These are phyloP conservation scores for Coptotermes formosanus DNA, from an alignment of 1,140 invertebrate genomes.

Conservation along the genomic window DNA sequence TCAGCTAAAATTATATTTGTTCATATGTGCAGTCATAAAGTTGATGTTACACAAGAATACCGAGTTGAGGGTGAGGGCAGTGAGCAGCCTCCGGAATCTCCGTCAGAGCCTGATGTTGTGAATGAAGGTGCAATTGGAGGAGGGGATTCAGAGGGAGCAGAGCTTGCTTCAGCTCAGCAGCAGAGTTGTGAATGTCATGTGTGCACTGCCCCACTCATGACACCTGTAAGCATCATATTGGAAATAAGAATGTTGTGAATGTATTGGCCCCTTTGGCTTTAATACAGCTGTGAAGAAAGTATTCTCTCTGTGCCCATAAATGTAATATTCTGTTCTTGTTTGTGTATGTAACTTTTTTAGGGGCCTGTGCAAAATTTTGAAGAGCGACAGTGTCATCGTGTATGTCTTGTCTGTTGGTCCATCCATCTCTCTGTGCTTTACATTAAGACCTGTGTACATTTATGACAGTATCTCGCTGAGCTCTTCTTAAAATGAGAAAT, in stretches of 20 bases:
- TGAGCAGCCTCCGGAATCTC: constrained; percentile 30
- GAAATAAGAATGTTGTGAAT: not conserved
- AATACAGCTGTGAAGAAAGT: too few relatives aligned
- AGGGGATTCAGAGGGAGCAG: not conserved
- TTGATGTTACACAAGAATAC: constrained; percentile 23
- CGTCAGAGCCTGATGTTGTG: not conserved
- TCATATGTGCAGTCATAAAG: constrained; percentile 27
- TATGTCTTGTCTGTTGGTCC: too few relatives aligned
- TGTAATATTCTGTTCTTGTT: too few relatives aligned
- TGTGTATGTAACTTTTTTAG: too few relatives aligned
- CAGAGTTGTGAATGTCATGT: constrained; percentile 41
- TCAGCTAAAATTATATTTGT: not conserved
- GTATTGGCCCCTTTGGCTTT: not conserved
- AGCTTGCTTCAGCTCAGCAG: constrained; percentile 22
- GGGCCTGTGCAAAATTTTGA: too few relatives aligned
- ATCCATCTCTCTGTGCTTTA: too few relatives aligned
- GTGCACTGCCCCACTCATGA: constrained; percentile 39
- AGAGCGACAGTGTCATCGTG: too few relatives aligned
- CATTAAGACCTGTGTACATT: too few relatives aligned
- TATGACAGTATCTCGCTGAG: too few relatives aligned
- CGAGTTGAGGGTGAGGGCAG: constrained; percentile 33
- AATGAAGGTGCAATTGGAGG: not conserved
- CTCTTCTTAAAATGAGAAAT: too few relatives aligned
- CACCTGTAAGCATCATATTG: constrained; percentile 33
- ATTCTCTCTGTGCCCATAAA: too few relatives aligned